Percentiles rank a stretch among this genome's conserved stretches.
phyloP scores from a whole-genome alignment of 2,113 vertebrate genomes.

The Callipepla californica region DNA sequence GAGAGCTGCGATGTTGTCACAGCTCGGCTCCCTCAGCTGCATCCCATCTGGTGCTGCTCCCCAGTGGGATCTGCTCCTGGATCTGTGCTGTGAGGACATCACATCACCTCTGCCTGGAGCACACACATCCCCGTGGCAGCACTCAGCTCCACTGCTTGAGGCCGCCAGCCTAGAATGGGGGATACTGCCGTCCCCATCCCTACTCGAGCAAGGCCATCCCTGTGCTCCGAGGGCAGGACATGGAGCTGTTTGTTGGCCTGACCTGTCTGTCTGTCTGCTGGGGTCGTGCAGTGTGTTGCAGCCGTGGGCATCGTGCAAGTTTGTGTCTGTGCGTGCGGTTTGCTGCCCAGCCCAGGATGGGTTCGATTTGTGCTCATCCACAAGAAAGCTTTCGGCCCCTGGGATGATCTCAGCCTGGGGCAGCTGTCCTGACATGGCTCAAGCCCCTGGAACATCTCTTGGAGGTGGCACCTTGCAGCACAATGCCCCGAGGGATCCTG shows the following conservation, averaged over 20 bases:
- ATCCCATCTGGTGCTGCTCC: not conserved
- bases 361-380: not conserved
- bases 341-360: not conserved
- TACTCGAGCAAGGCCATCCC: accelerated
- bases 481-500: not conserved
- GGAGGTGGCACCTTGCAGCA: not conserved
- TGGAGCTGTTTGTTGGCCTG: accelerated
- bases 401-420: accelerated
- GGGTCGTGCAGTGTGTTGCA: not conserved
- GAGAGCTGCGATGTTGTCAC: accelerated
- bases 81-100: not conserved
- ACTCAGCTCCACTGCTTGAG: accelerated
- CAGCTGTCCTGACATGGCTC: accelerated
- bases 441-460: not conserved
- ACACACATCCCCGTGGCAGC: accelerated
- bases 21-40: accelerated
- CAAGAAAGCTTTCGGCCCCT: not conserved
- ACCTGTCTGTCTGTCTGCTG: not conserved
- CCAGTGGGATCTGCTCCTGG: not conserved
- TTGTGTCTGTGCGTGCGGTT: not conserved
- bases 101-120: accelerated
- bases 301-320: not conserved
- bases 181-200: not conserved
- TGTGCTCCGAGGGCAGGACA: accelerated
- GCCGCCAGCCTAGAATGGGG: not conserved